These are phyloP conservation scores for Cyclargus thomasi DNA, from an alignment of 1,140 invertebrate genomes.

Conservation along the genomic window DNA sequence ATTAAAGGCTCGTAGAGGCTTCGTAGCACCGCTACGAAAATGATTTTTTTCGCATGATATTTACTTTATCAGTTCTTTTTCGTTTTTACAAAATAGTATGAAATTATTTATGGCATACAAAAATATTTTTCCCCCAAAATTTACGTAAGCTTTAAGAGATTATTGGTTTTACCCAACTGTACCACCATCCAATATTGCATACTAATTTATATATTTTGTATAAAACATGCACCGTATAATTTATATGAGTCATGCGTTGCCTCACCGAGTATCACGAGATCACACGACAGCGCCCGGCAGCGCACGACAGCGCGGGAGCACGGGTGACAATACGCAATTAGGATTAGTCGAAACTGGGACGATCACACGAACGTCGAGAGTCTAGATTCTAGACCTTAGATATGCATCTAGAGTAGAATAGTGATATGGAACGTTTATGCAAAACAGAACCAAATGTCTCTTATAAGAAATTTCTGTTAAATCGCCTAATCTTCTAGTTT, in stretches of 20 bases:
- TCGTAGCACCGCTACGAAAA: background rate
- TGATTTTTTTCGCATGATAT: background rate
- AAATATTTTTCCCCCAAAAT: no score
- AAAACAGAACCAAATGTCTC: no score
- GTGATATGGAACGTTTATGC: no score
- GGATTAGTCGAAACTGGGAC: slow-evolving; percentile 37
- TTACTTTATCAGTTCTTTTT: no score
- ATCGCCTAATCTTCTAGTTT: no score
- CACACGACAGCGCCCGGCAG: slow-evolving; percentile 41
- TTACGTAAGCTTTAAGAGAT: background rate
- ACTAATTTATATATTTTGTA: slow-evolving; percentile 51
- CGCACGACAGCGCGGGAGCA: slow-evolving; percentile 34
- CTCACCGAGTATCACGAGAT: slow-evolving; percentile 45
- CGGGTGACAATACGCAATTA: slow-evolving; percentile 50
- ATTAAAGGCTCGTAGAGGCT: background rate
- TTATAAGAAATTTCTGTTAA: no score
- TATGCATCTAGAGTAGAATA: no score
- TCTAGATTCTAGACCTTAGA: no score
- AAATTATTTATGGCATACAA: no score
- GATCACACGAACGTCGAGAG: slow-evolving; percentile 12
- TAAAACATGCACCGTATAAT: slow-evolving; percentile 45
- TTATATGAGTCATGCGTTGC: slow-evolving; percentile 55
- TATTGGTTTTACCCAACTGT: background rate
- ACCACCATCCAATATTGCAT: slow-evolving; percentile 23
- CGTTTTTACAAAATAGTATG: no score